A percentile compares a stretch with the other conserved stretches of the same genome.
These are phyloP conservation scores for Lucilia cuprina DNA, from an alignment of 1,140 invertebrate genomes.

Conservation along the genomic window DNA sequence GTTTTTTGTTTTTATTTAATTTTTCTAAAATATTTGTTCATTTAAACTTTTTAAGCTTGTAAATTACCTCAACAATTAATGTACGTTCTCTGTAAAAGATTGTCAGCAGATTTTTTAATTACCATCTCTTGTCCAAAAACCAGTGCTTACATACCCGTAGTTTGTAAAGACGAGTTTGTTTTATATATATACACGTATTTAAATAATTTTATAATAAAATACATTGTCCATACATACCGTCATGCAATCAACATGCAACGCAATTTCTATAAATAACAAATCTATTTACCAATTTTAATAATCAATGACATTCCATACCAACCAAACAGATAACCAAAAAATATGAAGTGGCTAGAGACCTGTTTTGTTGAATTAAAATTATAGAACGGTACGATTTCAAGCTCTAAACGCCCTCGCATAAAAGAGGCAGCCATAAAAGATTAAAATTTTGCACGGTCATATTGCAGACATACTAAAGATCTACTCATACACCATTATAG, in stretches of 20 bases:
- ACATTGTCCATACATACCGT: slow-evolving; percentile 1
- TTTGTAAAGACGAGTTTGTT: background rate
- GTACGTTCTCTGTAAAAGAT: too few species aligned
- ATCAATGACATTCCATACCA: background rate
- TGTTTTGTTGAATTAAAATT: background rate
- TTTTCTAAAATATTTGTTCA: too few species aligned
- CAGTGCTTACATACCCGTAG: too few species aligned
- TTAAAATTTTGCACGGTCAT: slow-evolving; percentile 20
- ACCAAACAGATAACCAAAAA: background rate
- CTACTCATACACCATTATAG: background rate
- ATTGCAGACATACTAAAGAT: too few species aligned
- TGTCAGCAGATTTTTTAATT: too few species aligned
- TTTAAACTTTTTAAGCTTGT: too few species aligned
- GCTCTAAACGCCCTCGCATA: slow-evolving; percentile 22
- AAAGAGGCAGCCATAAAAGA: background rate
- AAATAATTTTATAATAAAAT: background rate
- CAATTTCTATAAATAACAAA: slow-evolving; percentile 35
- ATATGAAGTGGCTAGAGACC: background rate
- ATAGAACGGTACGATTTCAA: background rate
- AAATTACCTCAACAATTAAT: too few species aligned
- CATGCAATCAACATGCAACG: slow-evolving; percentile 26
- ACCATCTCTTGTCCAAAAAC: too few species aligned
- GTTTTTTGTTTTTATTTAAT: too few species aligned
- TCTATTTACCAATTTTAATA: slow-evolving; percentile 29
- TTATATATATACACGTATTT: background rate